These are phyloP conservation scores for Ericerus pela DNA, from an alignment of 1,140 invertebrate genomes.

Conservation along the genomic window DNA sequence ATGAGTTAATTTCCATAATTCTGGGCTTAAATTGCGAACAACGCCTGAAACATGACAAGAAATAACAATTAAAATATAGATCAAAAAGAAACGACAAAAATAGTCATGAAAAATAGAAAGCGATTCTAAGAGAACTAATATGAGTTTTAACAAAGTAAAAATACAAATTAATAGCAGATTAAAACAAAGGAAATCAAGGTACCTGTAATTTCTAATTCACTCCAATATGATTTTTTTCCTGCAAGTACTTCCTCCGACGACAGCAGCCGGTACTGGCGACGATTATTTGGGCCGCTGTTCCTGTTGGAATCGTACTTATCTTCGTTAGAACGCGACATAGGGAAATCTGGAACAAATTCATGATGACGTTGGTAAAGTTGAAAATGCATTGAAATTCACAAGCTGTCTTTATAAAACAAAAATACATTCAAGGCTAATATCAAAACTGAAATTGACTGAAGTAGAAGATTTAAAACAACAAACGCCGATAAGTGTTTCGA, in stretches of 20 bases:
- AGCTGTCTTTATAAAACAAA: too few relatives aligned
- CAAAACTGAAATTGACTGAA: too few relatives aligned
- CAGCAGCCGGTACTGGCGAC: slow-evolving; percentile 75
- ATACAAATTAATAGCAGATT: background rate
- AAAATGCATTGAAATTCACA: too few relatives aligned
- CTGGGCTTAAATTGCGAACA: slow-evolving; percentile 79
- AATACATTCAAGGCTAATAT: too few relatives aligned
- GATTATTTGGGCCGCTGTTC: background rate
- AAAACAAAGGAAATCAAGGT: background rate
- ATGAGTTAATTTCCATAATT: slow-evolving; percentile 77
- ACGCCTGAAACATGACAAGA: slow-evolving; percentile 52
- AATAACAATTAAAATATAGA: slow-evolving; percentile 3
- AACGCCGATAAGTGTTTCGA: too few relatives aligned
- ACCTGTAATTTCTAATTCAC: slow-evolving; percentile 57
- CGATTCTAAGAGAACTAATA: background rate
- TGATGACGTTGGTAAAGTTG: too few relatives aligned
- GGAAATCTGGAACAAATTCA: background rate
- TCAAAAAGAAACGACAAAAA: background rate
- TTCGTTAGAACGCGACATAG: slow-evolving; percentile 4
- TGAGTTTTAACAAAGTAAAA: background rate
- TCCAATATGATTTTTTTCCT: slow-evolving; percentile 81
- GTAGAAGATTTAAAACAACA: too few relatives aligned
- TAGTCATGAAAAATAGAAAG: background rate
- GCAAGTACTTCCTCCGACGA: slow-evolving; percentile 75
- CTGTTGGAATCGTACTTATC: background rate